phyloP scores from a whole-genome alignment of 2,113 vertebrate species.

The Dromiciops gliroides region DNA sequence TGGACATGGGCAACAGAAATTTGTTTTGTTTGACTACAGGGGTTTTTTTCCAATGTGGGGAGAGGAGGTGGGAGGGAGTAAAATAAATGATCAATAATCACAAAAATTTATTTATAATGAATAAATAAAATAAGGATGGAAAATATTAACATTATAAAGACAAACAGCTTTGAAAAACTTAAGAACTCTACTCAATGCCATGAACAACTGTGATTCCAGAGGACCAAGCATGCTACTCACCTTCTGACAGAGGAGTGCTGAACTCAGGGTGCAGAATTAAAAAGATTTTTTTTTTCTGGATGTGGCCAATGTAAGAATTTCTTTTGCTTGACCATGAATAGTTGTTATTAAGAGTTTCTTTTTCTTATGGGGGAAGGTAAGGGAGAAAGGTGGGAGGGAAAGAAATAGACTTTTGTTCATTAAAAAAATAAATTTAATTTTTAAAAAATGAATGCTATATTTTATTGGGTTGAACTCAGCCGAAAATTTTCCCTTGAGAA shows the following conservation, averaged over 20 bases:
- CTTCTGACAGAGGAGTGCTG: background rate
- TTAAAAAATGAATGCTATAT: background rate
- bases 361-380: background rate
- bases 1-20: background rate
- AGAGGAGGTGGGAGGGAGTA: background rate
- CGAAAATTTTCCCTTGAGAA: background rate
- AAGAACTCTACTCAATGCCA: background rate
- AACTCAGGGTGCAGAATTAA: background rate
- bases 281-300: background rate
- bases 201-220: background rate
- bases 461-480: background rate
- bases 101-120: background rate
- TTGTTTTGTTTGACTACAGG: background rate
- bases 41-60: background rate
- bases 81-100: background rate
- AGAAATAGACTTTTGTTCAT: background rate
- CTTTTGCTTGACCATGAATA: background rate
- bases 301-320: background rate
- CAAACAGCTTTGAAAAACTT: background rate
- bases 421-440: background rate
- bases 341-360: background rate
- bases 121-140: background rate
- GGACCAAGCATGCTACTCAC: background rate
- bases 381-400: background rate
- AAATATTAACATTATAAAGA: background rate